Percentiles rank a stretch among this genome's conserved stretches.
These are phyloP conservation scores for Geophilus truncorum DNA, from an alignment of 2,888 invertebrate genomes.

Conservation along the genomic window DNA sequence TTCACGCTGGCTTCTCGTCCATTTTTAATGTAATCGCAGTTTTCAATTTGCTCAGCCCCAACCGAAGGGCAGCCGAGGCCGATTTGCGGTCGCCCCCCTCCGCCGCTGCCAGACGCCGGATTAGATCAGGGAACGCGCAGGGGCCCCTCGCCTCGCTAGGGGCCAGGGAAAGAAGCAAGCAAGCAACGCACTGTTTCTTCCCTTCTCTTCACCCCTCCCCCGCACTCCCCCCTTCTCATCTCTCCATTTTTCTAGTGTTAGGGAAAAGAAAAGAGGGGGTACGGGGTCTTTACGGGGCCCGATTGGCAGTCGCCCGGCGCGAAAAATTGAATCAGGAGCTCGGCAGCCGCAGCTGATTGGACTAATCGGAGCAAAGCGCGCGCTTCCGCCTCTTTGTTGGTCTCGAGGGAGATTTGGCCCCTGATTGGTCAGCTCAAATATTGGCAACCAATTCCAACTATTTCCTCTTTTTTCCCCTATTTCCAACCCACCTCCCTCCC, in stretches of 20 bases:
- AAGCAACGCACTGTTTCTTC: background rate
- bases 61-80: slow-evolving; percentile 2
- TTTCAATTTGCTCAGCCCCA: slow-evolving; percentile 31
- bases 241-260: background rate
- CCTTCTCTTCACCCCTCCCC: background rate
- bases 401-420: background rate
- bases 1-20: slow-evolving; percentile 28
- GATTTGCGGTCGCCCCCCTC: slow-evolving; percentile 29
- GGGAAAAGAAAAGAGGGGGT: background rate
- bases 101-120: background rate
- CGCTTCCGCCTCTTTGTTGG: background rate
- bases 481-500: background rate
- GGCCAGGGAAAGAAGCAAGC: background rate
- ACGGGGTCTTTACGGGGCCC: background rate
- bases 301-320: background rate
- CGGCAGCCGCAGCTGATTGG: background rate
- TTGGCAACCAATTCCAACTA: background rate
- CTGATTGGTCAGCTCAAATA: slow-evolving; percentile 18
- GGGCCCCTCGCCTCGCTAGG: background rate
- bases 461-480: slow-evolving; percentile 7
- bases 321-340: slow-evolving; percentile 11
- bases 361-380: background rate
- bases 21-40: slow-evolving; percentile 33
- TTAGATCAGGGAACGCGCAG: background rate
- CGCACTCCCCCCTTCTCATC: no score